Evolutionary conservation across 2,797 vertebrate genomes (phyloP).

Genomic region (Sorex maritimensis): DNA sequence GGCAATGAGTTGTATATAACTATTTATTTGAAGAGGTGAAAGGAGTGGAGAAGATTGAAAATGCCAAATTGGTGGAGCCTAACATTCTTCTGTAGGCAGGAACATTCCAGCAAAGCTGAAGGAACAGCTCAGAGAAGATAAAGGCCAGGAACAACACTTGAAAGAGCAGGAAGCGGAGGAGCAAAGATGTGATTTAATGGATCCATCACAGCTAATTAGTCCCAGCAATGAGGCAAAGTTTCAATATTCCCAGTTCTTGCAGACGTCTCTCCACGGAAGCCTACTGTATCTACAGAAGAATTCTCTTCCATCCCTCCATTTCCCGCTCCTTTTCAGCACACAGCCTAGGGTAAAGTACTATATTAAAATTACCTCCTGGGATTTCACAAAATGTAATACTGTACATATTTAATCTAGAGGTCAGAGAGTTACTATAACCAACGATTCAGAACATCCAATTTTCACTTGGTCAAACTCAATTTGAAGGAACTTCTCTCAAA

Average conservation of each 20-base stretch:
- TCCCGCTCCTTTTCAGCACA: neutral
- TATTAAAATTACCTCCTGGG: constrained; percentile 23
- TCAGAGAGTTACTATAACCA: constrained; percentile 27
- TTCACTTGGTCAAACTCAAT: constrained; percentile 36
- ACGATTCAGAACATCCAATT: constrained; percentile 15
- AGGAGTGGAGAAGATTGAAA: neutral
- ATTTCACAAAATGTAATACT: neutral
- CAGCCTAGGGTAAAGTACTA: constrained; percentile 43
- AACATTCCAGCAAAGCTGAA: rapidly evolving
- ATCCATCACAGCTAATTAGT: neutral
- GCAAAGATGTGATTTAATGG: neutral
- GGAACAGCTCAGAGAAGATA: neutral
- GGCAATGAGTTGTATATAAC: neutral
- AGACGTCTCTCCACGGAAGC: neutral
- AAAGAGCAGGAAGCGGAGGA: neutral
- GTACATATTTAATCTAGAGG: constrained; percentile 5
- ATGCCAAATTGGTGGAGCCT: no score
- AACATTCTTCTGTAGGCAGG: rapidly evolving
- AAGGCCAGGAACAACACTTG: no score
- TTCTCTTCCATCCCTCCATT: neutral
- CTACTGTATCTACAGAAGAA: neutral
- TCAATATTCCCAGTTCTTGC: no score
- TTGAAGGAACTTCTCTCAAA: constrained; percentile 15
- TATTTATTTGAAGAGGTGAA: neutral
- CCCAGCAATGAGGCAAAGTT: neutral